These are phyloP conservation scores for Pogoniulus pusillus DNA, from an alignment of 2,797 vertebrate species.

Conservation along the genomic window DNA sequence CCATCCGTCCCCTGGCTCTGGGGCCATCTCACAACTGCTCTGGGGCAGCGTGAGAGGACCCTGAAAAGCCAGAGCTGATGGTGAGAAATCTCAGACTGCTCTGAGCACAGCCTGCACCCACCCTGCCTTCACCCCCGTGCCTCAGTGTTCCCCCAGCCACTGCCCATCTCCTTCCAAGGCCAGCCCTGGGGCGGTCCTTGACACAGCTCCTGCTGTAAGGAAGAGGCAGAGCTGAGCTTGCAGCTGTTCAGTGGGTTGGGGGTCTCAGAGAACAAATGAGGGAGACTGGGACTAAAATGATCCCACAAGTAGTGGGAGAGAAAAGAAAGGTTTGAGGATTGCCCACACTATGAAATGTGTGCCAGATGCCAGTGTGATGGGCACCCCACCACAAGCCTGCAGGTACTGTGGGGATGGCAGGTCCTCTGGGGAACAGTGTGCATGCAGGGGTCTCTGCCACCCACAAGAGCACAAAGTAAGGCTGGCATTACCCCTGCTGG, in stretches of 20 bases:
- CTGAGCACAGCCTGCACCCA: not conserved
- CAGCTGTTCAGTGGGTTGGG: not conserved
- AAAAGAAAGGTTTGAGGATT: not conserved
- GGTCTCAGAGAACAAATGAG: fast-evolving
- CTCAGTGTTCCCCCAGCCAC: not conserved
- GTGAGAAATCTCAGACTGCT: not conserved
- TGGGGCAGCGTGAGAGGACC: fast-evolving
- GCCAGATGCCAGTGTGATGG: not conserved
- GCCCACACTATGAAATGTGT: fast-evolving
- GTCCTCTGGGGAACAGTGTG: fast-evolving
- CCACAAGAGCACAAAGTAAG: not conserved
- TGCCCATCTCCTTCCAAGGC: not conserved
- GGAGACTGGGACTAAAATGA: not conserved
- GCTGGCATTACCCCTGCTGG: not conserved
- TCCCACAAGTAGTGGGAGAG: not conserved
- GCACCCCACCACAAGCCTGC: not conserved
- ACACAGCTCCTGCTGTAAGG: not conserved
- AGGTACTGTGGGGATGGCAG: not conserved
- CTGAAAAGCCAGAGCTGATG: fast-evolving
- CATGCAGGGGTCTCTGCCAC: not conserved
- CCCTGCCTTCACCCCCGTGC: not conserved
- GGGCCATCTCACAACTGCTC: too few relatives aligned
- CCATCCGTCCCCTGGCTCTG: not conserved
- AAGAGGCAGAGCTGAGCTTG: not conserved
- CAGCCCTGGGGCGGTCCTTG: not conserved